These are phyloP conservation scores for Elephantulus edwardii DNA, from an alignment of 2,113 vertebrate species.

Conservation along the genomic window DNA sequence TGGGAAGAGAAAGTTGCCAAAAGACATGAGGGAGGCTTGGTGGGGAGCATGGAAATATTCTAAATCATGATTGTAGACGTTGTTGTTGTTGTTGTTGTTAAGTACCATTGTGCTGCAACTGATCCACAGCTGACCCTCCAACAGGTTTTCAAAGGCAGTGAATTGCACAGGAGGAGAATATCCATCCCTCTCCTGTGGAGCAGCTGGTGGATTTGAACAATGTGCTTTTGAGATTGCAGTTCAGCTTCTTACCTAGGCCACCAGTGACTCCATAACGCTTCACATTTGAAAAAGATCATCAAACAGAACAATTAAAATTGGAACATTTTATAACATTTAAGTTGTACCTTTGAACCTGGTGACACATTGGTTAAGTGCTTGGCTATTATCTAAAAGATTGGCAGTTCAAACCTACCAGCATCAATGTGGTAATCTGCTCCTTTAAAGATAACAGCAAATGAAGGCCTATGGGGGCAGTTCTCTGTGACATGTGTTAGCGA, in stretches of 20 bases:
- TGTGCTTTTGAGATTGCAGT: no score
- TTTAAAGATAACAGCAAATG: not conserved
- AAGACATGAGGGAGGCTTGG: not conserved
- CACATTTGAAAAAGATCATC: slow-evolving; percentile 18
- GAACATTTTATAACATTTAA: not conserved
- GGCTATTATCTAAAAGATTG: not conserved
- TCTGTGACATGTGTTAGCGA: not conserved
- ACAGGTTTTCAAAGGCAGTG: no score
- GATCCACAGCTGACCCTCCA: no score
- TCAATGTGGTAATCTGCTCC: not conserved
- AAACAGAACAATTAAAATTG: not conserved
- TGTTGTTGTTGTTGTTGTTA: no score
- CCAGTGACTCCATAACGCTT: no score
- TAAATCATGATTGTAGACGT: not conserved
- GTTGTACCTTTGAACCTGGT: not conserved
- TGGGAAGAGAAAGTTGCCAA: not conserved
- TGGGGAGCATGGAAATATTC: not conserved
- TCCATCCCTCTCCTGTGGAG: no score
- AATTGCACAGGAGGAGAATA: no score
- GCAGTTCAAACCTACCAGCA: not conserved
- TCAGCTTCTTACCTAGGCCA: no score
- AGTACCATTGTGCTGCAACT: no score
- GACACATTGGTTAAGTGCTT: not conserved
- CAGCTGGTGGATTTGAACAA: no score
- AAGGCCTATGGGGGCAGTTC: not conserved